Evolutionary conservation across 2,113 vertebrate species (phyloP).

Genomic region (Aspiorhynchus laticeps): DNA sequence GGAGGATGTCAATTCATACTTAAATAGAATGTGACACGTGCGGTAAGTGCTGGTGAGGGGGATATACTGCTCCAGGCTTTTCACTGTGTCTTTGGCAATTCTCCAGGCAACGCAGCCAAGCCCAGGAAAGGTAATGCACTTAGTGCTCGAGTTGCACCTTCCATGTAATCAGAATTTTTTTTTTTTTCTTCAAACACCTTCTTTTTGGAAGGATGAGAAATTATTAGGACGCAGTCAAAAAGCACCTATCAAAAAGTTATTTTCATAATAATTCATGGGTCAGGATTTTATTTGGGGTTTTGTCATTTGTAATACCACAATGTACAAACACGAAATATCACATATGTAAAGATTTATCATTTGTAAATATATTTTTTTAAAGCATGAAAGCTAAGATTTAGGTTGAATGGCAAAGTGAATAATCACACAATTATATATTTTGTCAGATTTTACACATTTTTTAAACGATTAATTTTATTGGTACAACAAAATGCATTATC

Average conservation of each 20-base stretch:
- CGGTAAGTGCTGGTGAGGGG: slow-evolving; percentile 41
- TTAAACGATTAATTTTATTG: no score
- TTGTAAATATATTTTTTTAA: not conserved
- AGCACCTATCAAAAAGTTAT: not conserved
- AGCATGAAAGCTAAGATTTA: not conserved
- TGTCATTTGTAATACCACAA: not conserved
- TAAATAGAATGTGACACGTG: slow-evolving; percentile 53
- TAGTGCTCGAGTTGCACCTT: slow-evolving; percentile 64
- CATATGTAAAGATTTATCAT: not conserved
- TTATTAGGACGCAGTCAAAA: not conserved
- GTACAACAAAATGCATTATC: not conserved
- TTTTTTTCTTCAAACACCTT: slow-evolving; percentile 48
- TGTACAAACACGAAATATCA: not conserved
- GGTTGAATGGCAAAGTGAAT: no score
- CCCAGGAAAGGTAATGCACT: slow-evolving; percentile 65
- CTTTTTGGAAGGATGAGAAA: not conserved
- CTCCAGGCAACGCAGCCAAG: slow-evolving; percentile 57
- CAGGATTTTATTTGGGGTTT: not conserved
- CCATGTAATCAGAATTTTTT: slow-evolving; percentile 67
- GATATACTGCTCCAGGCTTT: slow-evolving; percentile 24
- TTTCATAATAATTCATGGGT: not conserved
- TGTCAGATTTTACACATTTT: no score
- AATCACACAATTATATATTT: not conserved
- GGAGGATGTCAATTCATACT: slow-evolving; percentile 50
- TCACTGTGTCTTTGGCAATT: slow-evolving; percentile 44